Evolutionary conservation across 2,797 vertebrate species (phyloP).

Genomic region (Bryconaethiops microstoma): DNA sequence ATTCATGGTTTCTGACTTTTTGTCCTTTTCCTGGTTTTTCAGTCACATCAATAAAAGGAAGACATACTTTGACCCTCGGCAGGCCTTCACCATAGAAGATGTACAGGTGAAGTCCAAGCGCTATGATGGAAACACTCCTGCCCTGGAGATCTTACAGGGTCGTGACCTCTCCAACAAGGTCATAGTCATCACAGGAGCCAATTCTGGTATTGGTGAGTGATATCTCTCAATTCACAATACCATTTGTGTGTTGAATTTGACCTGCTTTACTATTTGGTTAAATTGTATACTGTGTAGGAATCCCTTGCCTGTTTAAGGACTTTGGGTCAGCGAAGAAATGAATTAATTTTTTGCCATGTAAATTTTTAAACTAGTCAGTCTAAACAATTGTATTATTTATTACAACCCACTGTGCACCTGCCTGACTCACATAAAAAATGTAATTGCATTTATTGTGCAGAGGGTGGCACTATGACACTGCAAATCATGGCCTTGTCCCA

Average conservation of each 20-base stretch:
- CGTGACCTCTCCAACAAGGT: slow-evolving; percentile 89
- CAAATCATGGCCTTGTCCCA: neutral
- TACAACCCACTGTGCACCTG: neutral
- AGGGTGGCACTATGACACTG: slow-evolving; percentile 66
- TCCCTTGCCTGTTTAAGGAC: too few relatives aligned
- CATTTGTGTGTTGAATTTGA: too few relatives aligned
- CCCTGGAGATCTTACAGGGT: slow-evolving; percentile 93
- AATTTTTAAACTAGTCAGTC: too few relatives aligned
- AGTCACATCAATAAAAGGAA: slow-evolving; percentile 98
- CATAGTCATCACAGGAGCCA: slow-evolving; percentile 88
- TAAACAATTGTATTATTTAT: neutral
- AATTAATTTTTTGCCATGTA: too few relatives aligned
- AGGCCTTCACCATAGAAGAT: slow-evolving; percentile 96
- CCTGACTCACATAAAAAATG: neutral
- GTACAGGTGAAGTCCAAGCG: slow-evolving; percentile 86
- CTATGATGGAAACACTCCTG: slow-evolving; percentile 90
- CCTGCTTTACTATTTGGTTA: too few relatives aligned
- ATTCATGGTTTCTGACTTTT: neutral
- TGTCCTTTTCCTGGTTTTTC: slow-evolving; percentile 6
- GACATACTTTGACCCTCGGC: slow-evolving; percentile 93
- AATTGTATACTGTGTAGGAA: too few relatives aligned
- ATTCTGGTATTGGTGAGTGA: slow-evolving; percentile 91
- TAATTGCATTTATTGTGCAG: slow-evolving; percentile 57
- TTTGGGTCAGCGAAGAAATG: too few relatives aligned
- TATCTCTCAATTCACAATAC: neutral